These are phyloP conservation scores for Brachylomia viminalis DNA, from an alignment of 2,888 invertebrate species.

Conservation along the genomic window DNA sequence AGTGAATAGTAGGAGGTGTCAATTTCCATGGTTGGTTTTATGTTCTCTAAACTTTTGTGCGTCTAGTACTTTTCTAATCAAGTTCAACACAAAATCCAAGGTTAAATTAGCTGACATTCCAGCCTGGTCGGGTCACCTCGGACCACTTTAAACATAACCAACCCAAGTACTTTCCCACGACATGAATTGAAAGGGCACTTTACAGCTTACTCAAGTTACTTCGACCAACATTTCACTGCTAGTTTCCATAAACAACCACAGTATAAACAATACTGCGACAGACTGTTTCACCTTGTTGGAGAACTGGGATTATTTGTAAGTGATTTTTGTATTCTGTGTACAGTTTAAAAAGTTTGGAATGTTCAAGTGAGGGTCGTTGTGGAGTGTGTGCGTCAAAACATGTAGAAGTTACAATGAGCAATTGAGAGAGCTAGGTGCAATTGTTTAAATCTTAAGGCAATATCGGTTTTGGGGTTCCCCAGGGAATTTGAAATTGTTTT, in stretches of 20 bases:
- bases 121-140: slow-evolving; percentile 43
- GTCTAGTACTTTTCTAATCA: slow-evolving; percentile 13
- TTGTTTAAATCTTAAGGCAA: slow-evolving; percentile 61
- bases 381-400: slow-evolving; percentile 66
- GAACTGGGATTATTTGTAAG: slow-evolving; percentile 13
- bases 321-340: slow-evolving; percentile 50
- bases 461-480: slow-evolving; percentile 50
- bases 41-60: not conserved
- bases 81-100: slow-evolving; percentile 17
- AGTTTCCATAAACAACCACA: slow-evolving; percentile 66
- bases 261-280: slow-evolving; percentile 50
- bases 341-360: slow-evolving; percentile 20
- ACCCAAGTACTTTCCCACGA: slow-evolving; percentile 71
- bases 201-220: slow-evolving; percentile 71
- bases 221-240: slow-evolving; percentile 66
- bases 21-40: not conserved
- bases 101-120: slow-evolving; percentile 50
- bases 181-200: slow-evolving; percentile 70
- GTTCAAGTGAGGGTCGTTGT: slow-evolving; percentile 28
- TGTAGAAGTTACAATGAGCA: slow-evolving; percentile 64
- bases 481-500: slow-evolving; percentile 21
- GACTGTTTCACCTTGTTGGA: slow-evolving; percentile 25
- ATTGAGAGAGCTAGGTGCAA: slow-evolving; percentile 53
- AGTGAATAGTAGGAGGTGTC: not conserved
- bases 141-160: slow-evolving; percentile 51